These are phyloP conservation scores for Balanococcus diminutus DNA, from an alignment of 2,888 invertebrate genomes.

Conservation along the genomic window DNA sequence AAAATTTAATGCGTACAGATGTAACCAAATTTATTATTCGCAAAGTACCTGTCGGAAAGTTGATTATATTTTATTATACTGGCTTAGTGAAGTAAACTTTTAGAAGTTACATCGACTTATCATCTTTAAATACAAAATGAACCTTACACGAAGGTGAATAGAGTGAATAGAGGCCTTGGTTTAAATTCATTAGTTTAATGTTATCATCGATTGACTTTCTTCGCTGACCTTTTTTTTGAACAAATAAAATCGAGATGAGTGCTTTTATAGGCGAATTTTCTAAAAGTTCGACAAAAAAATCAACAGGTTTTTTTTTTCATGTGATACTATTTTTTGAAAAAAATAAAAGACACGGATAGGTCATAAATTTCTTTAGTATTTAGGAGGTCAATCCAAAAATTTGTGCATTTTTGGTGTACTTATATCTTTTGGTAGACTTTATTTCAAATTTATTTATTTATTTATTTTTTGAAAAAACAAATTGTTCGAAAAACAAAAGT, in stretches of 20 bases:
- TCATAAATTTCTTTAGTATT: too few relatives aligned
- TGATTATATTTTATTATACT: slow-evolving; percentile 10
- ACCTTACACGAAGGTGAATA: background rate
- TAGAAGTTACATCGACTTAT: slow-evolving; percentile 1
- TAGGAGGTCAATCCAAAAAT: too few relatives aligned
- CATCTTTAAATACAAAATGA: background rate
- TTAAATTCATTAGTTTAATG: background rate
- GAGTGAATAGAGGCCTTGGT: background rate
- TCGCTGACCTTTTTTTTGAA: background rate
- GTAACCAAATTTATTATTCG: slow-evolving; percentile 18
- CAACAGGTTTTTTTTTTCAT: too few relatives aligned
- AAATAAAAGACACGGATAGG: too few relatives aligned
- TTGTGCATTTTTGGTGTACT: too few relatives aligned
- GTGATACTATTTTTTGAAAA: too few relatives aligned
- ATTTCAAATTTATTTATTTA: too few relatives aligned
- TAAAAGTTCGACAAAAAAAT: too few relatives aligned
- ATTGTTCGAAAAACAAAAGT: too few relatives aligned
- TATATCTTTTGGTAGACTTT: too few relatives aligned
- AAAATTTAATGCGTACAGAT: slow-evolving; percentile 23
- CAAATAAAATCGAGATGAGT: background rate
- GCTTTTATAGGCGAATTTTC: background rate
- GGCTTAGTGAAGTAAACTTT: background rate
- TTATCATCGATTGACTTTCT: too few relatives aligned
- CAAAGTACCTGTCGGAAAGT: slow-evolving; percentile 23
- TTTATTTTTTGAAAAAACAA: too few relatives aligned